Evolutionary conservation across 1,140 invertebrate genomes (phyloP).

Genomic region (Platyura marginata): DNA sequence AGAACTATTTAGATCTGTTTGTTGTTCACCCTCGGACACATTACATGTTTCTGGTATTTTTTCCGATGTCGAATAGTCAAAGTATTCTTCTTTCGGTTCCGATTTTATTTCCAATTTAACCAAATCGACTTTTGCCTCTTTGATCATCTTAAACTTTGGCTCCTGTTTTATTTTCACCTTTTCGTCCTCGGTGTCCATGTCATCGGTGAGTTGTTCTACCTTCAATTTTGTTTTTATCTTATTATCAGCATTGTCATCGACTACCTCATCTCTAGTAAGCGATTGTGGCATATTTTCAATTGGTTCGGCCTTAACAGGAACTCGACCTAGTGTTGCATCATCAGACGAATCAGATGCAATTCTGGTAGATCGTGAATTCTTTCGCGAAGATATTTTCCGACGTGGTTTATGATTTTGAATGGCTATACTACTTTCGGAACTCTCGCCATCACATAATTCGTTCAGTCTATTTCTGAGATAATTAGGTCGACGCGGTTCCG

Average conservation of each 20-base stretch:
- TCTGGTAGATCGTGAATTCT: slow-evolving; percentile 31
- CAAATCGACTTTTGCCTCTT: slow-evolving; percentile 16
- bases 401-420: slow-evolving; percentile 12
- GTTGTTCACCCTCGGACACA: not conserved
- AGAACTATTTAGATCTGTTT: not conserved
- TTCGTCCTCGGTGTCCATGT: no score
- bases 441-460: slow-evolving; percentile 21
- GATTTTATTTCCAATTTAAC: slow-evolving; percentile 5
- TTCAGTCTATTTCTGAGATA: slow-evolving; percentile 2
- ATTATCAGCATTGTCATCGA: no score
- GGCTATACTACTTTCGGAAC: slow-evolving; percentile 15
- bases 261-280: slow-evolving; percentile 1
- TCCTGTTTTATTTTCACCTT: slow-evolving; percentile 4
- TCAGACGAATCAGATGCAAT: slow-evolving; percentile 39
- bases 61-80: not conserved
- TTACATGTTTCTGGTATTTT: not conserved
- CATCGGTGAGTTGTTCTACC: no score
- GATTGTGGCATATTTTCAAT: slow-evolving; percentile 9
- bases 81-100: not conserved
- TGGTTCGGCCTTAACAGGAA: slow-evolving; percentile 19
- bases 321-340: slow-evolving; percentile 21
- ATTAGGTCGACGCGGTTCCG: slow-evolving; percentile 4
- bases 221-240: no score
- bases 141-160: slow-evolving; percentile 24
- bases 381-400: slow-evolving; percentile 27